Evolutionary conservation across 2,797 vertebrate genomes (phyloP).

Genomic region (Psittacula derbiana): DNA sequence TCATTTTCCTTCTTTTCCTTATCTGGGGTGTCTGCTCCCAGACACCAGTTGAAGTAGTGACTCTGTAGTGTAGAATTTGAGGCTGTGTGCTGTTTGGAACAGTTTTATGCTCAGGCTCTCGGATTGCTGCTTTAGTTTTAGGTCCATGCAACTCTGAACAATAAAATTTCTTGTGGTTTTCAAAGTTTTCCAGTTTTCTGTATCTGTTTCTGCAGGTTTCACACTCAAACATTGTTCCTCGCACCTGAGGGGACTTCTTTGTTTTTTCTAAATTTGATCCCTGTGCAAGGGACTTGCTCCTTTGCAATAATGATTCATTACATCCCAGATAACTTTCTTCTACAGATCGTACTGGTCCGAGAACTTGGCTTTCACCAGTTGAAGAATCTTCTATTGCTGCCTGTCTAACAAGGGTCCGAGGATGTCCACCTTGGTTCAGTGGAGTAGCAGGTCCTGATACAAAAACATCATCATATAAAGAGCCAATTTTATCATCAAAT

Average conservation of each 20-base stretch:
- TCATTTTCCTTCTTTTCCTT: slow-evolving; percentile 96
- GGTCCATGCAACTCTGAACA: slow-evolving; percentile 98
- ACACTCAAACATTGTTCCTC: slow-evolving; percentile 98
- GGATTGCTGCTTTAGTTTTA: slow-evolving; percentile 87
- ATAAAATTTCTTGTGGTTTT: slow-evolving; percentile 99
- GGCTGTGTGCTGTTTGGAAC: slow-evolving; percentile 76
- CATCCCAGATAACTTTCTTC: slow-evolving; percentile 86
- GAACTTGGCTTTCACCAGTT: slow-evolving; percentile 81
- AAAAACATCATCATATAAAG: slow-evolving; percentile 92
- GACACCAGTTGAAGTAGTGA: slow-evolving; percentile 75
- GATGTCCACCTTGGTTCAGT: slow-evolving; percentile 84
- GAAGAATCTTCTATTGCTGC: slow-evolving; percentile 93
- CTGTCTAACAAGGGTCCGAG: slow-evolving; percentile 92
- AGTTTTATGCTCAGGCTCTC: slow-evolving; percentile 86
- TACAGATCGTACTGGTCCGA: slow-evolving; percentile 82
- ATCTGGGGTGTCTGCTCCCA: slow-evolving; percentile 91
- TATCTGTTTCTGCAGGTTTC: slow-evolving; percentile 98
- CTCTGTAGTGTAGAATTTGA: slow-evolving; percentile 81
- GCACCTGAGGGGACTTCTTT: slow-evolving; percentile 89
- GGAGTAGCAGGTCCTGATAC: slow-evolving; percentile 87
- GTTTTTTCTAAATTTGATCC: slow-evolving; percentile 81
- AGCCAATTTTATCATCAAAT: slow-evolving; percentile 95
- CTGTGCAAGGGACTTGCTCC: slow-evolving; percentile 86
- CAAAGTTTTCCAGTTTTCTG: slow-evolving; percentile 96
- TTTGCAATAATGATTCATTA: slow-evolving; percentile 78